Evolutionary conservation across 2,113 vertebrate genomes (phyloP), one percentile per base, ranked within the genome.

Genomic region (Alouatta palliata): DNA sequence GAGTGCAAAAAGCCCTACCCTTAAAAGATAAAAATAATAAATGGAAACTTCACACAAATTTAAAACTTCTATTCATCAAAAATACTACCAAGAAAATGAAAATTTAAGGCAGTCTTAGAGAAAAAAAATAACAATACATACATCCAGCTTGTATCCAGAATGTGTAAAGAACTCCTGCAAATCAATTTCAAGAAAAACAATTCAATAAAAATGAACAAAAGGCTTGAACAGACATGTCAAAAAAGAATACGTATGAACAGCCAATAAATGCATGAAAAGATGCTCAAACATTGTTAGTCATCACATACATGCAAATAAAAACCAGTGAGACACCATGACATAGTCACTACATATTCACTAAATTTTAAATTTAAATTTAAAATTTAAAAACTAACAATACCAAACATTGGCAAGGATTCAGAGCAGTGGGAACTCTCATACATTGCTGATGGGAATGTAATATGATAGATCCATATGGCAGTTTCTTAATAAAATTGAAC

Each of bases 401-500:
- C 80, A 73, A 93, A 45, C 30, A 14, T 32, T 93, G 47, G 58
- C 77, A 82, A 96, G 30, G 25, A 94, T 66, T 83, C 61, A 73
- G 16, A 86, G 32, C 35, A 96, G 58, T 37, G 35, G 8, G 64
- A 95, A 84, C 25, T 76, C 16, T 93, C 35, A 45, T 76, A 49
- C 25, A 70, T 45, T 66, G 70, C 76, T 80, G 8, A 35, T 73
- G 35, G 17, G 30, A 87, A 73, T 88, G 25, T 95, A 91, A 95
- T 93, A 91, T 87, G 19, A 45, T 73, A 90, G 27, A 66, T 84
- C n/a, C 37, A n/a, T 76, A 25, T 84, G 64, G 70, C 20, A 40
- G 30, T 71, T 90, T 87, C 68, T 91, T 95, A 96, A 97, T 93
- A 88, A 92, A 97, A 49, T 77, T 87, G 37, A 97, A 96, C 47